These are phyloP conservation scores for Pangasius larnaudii DNA, from an alignment of 2,797 vertebrate species.

Conservation along the genomic window DNA sequence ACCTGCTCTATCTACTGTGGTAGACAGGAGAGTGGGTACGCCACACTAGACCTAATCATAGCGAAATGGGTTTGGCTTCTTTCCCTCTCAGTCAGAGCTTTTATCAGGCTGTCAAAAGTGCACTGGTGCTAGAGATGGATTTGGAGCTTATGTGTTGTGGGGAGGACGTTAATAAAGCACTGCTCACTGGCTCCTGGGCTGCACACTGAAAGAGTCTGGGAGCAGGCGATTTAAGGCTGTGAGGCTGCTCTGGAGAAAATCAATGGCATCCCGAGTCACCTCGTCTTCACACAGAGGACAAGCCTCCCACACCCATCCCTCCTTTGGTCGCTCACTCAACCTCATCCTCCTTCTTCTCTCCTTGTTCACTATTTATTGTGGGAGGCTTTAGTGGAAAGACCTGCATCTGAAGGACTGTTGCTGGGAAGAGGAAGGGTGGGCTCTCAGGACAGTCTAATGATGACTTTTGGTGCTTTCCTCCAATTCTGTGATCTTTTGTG, in stretches of 20 bases:
- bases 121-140: slow-evolving; percentile 42
- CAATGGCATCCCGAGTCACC: slow-evolving; percentile 64
- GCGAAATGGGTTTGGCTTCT: slow-evolving; percentile 33
- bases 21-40: background rate
- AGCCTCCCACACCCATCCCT: slow-evolving; percentile 28
- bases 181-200: slow-evolving; percentile 32
- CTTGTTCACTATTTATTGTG: slow-evolving; percentile 26
- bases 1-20: background rate
- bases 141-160: slow-evolving; percentile 39
- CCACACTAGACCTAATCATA: slow-evolving; percentile 25
- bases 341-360: slow-evolving; percentile 40
- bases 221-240: slow-evolving; percentile 63
- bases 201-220: slow-evolving; percentile 28
- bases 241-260: slow-evolving; percentile 63
- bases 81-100: slow-evolving; percentile 42
- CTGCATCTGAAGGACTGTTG: background rate
- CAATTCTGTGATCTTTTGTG: background rate
- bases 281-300: slow-evolving; percentile 49
- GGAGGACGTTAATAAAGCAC: slow-evolving; percentile 47
- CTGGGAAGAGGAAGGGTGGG: background rate
- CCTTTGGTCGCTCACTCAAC: slow-evolving; percentile 25
- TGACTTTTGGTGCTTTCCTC: background rate
- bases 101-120: slow-evolving; percentile 42
- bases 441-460: background rate
- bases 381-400: slow-evolving; percentile 25